Percentiles rank a stretch among this genome's conserved stretches.
phyloP scores from a whole-genome alignment of 2,113 vertebrate genomes.

The Oreochromis aureus region DNA sequence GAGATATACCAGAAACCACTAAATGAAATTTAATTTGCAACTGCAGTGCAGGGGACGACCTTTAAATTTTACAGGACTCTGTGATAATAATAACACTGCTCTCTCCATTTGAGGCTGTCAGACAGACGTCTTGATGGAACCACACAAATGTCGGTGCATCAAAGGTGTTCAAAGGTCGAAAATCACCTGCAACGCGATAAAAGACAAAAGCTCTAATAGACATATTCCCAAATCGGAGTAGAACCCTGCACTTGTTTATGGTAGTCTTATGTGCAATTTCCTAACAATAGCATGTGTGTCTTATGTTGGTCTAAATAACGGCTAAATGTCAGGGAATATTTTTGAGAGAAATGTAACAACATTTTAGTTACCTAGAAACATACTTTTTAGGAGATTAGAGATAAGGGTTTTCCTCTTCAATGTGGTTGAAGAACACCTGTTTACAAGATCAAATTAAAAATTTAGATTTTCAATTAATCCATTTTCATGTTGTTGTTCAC shows the following conservation, averaged over 20 bases:
- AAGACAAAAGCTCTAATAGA: not conserved
- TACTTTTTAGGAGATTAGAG: not conserved
- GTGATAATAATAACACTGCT: not conserved
- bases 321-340: not conserved
- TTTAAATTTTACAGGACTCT: not conserved
- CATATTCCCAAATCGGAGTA: not conserved
- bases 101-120: not conserved
- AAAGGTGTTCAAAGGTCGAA: not conserved
- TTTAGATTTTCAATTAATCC: not conserved
- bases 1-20: not conserved
- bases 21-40: not conserved
- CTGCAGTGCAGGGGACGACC: not conserved
- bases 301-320: not conserved
- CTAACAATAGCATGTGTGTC: not conserved
- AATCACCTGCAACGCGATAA: rapidly evolving
- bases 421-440: not conserved
- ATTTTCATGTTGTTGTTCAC: not conserved
- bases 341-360: not conserved
- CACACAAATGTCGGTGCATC: not conserved
- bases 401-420: not conserved
- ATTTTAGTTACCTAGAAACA: not conserved
- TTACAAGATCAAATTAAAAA: not conserved
- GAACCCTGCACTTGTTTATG: not conserved
- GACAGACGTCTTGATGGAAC: not conserved
- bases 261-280: not conserved